Evolutionary conservation across 92 coral and sea anemone species (phyloP).

Genomic region (Bergia puertoricense): DNA sequence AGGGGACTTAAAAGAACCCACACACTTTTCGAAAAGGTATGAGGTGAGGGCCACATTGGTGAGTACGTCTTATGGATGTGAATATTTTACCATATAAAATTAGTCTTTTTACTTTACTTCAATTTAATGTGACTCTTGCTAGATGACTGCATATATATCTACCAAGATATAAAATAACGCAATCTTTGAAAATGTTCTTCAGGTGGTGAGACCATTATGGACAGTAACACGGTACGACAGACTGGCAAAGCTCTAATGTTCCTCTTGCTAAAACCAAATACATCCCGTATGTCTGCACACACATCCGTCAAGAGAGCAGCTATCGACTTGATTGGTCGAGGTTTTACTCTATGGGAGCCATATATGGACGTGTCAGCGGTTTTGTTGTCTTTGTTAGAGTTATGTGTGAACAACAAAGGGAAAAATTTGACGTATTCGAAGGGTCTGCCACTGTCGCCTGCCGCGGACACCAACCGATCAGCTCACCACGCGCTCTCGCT

Average conservation of each 20-base stretch:
- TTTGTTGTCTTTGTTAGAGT: constrained; percentile 86
- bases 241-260: constrained; percentile 98
- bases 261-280: constrained; percentile 85
- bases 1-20: too few species aligned
- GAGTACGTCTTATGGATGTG: too few species aligned
- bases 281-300: constrained; percentile 82
- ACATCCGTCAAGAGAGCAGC: constrained; percentile 98
- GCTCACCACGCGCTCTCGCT: constrained; percentile 96
- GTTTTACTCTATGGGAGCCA: constrained; percentile 98
- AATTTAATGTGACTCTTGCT: too few species aligned
- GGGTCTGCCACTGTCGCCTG: constrained; percentile 96
- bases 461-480: constrained; percentile 95
- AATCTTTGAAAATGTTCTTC: neutral
- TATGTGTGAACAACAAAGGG: constrained; percentile 88
- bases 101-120: too few species aligned
- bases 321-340: constrained; percentile 98
- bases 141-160: too few species aligned
- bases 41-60: too few species aligned
- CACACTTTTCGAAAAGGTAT: too few species aligned
- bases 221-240: constrained; percentile 81
- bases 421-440: constrained; percentile 85
- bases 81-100: too few species aligned
- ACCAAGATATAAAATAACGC: too few species aligned
- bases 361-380: constrained; percentile 99
- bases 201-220: constrained; percentile 79